A percentile compares a stretch with the other conserved stretches of the same genome.
phyloP scores from a whole-genome alignment of 1,140 invertebrate species.

The Phenacoccus solenopsis region DNA sequence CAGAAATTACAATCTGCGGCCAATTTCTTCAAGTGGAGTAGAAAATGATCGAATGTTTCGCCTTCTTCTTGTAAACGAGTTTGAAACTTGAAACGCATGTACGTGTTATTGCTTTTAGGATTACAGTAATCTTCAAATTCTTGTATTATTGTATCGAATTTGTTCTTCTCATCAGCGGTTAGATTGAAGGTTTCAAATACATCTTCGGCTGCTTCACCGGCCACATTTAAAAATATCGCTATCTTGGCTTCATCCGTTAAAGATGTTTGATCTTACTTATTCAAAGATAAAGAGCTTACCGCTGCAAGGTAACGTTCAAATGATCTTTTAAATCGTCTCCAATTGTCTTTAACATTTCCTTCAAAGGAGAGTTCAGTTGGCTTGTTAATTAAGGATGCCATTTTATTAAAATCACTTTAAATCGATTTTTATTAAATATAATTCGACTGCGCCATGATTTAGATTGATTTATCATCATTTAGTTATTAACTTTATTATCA shows the following conservation, averaged over 20 bases:
- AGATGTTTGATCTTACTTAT: not conserved
- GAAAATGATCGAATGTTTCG: slow-evolving; percentile 29
- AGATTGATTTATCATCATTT: too few relatives aligned
- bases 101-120: slow-evolving; percentile 29
- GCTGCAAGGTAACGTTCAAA: not conserved
- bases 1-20: slow-evolving; percentile 6
- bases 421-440: too few relatives aligned
- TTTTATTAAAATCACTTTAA: not conserved
- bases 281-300: not conserved
- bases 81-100: slow-evolving; percentile 29
- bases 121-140: slow-evolving; percentile 29
- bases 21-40: slow-evolving; percentile 19
- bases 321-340: not conserved
- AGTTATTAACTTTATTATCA: too few relatives aligned
- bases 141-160: slow-evolving; percentile 23
- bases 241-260: not conserved
- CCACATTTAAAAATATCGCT: not conserved
- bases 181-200: slow-evolving; percentile 18
- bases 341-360: not conserved
- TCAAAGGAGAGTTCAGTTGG: not conserved
- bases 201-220: not conserved
- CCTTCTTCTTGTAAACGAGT: slow-evolving; percentile 24
- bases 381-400: not conserved
- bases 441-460: too few relatives aligned
- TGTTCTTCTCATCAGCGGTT: slow-evolving; percentile 24